Conservation (phyloP, 2,113 vertebrate species). For the Rattus rattus region DNA sequence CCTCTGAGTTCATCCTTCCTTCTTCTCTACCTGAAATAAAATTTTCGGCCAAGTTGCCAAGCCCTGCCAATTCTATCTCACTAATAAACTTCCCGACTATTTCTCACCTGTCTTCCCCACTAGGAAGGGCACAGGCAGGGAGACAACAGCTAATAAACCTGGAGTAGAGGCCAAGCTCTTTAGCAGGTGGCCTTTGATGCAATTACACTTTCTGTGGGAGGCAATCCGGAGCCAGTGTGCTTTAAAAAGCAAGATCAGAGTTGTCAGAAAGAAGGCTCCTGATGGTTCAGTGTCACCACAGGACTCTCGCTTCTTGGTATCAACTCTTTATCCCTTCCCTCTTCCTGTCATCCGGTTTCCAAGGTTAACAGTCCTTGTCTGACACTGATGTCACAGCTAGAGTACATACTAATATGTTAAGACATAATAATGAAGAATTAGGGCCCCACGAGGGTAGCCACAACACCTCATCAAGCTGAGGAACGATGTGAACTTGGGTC, state of each 20-base stretch:
- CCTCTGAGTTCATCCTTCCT: constrained; percentile 55
- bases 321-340: background rate
- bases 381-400: background rate
- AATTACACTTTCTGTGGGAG: constrained; percentile 58
- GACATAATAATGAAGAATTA: background rate
- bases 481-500: background rate
- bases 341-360: background rate
- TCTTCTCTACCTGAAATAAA: constrained; percentile 57
- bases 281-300: background rate
- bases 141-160: background rate
- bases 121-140: background rate
- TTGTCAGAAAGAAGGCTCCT: constrained; percentile 22
- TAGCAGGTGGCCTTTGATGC: constrained; percentile 22
- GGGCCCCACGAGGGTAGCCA: background rate
- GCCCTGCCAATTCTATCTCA: constrained; percentile 49
- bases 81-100: constrained; percentile 51
- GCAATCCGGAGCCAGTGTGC: background rate
- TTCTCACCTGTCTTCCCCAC: background rate
- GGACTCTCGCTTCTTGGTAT: background rate
- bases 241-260: constrained; percentile 16
- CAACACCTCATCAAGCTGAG: background rate
- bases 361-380: background rate
- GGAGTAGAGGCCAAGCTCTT: background rate
- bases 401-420: background rate
- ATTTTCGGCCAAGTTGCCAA: constrained; percentile 49